These are phyloP conservation scores for Sebastes itinus DNA, from an alignment of 2,797 vertebrate genomes.

Conservation along the genomic window DNA sequence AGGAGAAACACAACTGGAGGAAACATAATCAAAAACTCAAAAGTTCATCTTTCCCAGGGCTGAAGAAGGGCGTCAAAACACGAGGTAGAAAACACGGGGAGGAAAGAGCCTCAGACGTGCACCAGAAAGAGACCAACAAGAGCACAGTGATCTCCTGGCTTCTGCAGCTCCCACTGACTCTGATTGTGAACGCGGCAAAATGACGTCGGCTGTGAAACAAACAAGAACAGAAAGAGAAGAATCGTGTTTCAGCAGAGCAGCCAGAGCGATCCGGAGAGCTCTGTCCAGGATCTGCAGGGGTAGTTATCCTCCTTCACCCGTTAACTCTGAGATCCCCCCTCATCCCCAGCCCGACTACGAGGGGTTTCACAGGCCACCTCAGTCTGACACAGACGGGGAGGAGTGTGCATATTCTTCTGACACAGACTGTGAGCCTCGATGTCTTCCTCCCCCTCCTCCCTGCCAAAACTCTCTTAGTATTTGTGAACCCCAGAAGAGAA, in stretches of 20 bases:
- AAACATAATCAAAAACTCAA: too few species aligned
- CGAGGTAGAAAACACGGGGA: not conserved
- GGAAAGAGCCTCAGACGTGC: not conserved
- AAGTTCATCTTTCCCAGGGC: too few species aligned
- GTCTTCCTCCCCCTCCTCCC: rapidly evolving
- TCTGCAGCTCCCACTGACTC: too few species aligned
- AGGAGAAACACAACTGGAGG: not conserved
- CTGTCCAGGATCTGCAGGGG: not conserved
- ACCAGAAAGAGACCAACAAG: not conserved
- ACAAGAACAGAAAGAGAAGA: not conserved
- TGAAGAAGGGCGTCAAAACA: not conserved
- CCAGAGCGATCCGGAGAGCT: not conserved
- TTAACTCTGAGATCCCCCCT: rapidly evolving
- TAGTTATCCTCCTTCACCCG: not conserved
- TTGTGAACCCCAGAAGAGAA: too few species aligned
- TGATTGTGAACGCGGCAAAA: not conserved
- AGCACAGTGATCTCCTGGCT: not conserved
- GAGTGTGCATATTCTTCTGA: too few species aligned
- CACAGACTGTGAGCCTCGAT: too few species aligned
- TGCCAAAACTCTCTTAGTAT: rapidly evolving
- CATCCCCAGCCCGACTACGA: rapidly evolving
- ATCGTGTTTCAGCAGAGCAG: not conserved
- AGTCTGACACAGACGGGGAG: too few species aligned
- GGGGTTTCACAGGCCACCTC: too few species aligned
- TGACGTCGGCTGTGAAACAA: not conserved